Base-by-base conservation (phyloP, 1,140 invertebrate genomes). In the Drosophila yakuba region DNA sequence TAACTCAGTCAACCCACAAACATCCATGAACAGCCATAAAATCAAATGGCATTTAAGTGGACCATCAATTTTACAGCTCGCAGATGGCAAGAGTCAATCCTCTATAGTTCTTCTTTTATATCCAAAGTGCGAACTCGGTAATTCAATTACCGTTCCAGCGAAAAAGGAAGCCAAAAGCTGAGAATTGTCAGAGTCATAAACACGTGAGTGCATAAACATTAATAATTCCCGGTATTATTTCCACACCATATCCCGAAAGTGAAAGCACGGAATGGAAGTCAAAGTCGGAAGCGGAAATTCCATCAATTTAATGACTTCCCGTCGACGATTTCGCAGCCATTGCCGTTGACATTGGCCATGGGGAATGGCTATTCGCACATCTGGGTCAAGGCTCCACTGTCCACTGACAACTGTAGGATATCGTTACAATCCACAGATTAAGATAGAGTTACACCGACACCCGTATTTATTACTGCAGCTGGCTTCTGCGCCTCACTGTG, bases 241-340 rank as follows among this genome's bases (percentile, higher is more conserved):
- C 44, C 66, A 47, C 64, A 6, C 64, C 67, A 57, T 57, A 43
- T 12, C n/a, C 7, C 41, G 48, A n/a, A 20, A 43, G 38, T 14
- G 38, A 15, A 32, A 23, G 10, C 32, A 3, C 23, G 3, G 15
- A 7, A 10, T 23, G 48, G 43, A 55, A 38, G 60, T 41, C 39
- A 57, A 44, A 69, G 69, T 48, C 63, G 75, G 76, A 76, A 76
- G 35, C 80, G 76, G 76, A 84, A 84, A 85, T 73, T 72, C 55
- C 62, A 77, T 59, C 77, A 80, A 84, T 84, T 84, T 80, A 78
- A 76, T 54, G 62, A 76, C 72, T 72, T 76, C 76, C 80, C 63
- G 52, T 43, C 67, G 69, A 69, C 63, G 50, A 41, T 38, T 67
- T 73, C 48, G 32, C 45, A 17, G 25, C n/a, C 48, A 63, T 17